phyloP scores from a whole-genome alignment of 2,113 vertebrate species.

The Caretta caretta region DNA sequence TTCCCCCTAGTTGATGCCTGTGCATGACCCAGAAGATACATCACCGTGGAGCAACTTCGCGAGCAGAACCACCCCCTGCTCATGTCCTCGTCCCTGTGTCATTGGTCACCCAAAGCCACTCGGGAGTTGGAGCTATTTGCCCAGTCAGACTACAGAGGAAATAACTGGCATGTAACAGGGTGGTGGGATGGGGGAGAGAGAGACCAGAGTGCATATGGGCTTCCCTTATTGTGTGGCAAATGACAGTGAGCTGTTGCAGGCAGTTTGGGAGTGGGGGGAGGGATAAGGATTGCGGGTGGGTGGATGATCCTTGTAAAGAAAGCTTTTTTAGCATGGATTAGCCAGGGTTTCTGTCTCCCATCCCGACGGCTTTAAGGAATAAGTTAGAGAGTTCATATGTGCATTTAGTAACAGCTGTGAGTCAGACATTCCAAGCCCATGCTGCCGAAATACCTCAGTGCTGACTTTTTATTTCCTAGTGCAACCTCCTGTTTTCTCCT shows the following conservation, averaged over 20 bases:
- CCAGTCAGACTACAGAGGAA: background rate
- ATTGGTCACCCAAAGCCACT: background rate
- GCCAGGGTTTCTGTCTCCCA: background rate
- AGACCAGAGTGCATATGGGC: background rate
- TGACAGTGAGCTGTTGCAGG: background rate
- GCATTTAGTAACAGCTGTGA: constrained; percentile 76
- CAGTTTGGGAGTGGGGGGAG: too few species aligned
- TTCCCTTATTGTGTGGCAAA: background rate
- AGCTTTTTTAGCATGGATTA: background rate
- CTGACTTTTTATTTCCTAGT: constrained; percentile 76
- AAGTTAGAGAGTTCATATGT: constrained; percentile 59
- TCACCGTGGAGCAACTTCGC: background rate
- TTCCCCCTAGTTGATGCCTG: background rate
- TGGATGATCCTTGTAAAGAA: background rate
- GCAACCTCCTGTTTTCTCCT: background rate
- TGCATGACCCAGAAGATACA: background rate
- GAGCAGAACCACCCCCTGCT: background rate
- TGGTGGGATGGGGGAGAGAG: background rate
- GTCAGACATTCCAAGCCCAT: constrained; percentile 75
- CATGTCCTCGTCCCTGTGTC: background rate
- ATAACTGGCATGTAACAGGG: background rate
- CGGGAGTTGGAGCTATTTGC: background rate
- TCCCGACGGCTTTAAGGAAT: background rate
- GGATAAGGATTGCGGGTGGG: fast-evolving
- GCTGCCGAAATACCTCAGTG: constrained; percentile 74